Percentiles rank a stretch among this genome's conserved stretches.
These are phyloP conservation scores for Brachionus rotundiformis DNA, from an alignment of 1,140 invertebrate genomes.

Conservation along the genomic window DNA sequence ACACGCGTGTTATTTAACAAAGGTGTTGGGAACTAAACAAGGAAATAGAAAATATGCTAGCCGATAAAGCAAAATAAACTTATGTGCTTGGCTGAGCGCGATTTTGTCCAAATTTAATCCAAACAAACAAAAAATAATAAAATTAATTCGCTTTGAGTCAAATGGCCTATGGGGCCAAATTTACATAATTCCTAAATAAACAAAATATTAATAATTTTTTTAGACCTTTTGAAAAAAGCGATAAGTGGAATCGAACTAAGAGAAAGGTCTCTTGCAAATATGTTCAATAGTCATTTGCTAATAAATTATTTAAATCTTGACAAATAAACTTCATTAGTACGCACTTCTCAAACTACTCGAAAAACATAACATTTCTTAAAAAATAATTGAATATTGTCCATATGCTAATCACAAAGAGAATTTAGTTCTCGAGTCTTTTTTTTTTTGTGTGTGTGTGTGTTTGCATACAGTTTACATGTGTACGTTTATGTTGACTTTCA, in stretches of 20 bases:
- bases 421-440: no score
- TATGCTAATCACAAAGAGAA: not conserved
- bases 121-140: not conserved
- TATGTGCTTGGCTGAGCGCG: conserved; percentile 4
- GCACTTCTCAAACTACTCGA: not conserved
- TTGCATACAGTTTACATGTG: no score
- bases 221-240: not conserved
- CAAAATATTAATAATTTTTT: not conserved
- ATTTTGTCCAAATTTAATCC: conserved; percentile 1
- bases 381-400: not conserved
- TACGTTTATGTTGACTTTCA: no score
- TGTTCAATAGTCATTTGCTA: not conserved
- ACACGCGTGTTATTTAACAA: conserved; percentile 37
- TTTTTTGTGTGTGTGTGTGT: no score
- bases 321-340: not conserved
- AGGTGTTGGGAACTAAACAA: conserved; percentile 27
- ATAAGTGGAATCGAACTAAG: not conserved
- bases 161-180: not conserved
- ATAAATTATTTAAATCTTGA: not conserved
- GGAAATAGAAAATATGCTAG: not conserved
- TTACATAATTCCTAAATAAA: conserved; percentile 17
- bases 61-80: conserved; percentile 1
- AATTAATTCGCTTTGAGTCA: not conserved
- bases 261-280: not conserved
- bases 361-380: not conserved